Base-by-base conservation (phyloP, 2,113 vertebrate genomes). In the Pipa parva region DNA sequence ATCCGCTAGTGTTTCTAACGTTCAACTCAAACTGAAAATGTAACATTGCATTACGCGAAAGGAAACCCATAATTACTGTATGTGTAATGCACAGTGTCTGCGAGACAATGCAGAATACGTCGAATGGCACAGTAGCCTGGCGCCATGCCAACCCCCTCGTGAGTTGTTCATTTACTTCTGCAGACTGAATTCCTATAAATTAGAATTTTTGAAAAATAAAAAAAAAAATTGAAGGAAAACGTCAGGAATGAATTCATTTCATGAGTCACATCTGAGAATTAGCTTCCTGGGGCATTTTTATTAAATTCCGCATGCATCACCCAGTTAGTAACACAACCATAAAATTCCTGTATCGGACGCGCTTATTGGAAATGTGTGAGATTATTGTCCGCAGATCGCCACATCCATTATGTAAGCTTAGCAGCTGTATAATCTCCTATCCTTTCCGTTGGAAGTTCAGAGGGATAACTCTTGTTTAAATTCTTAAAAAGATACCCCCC, bases 251-350 rank as follows among this genome's bases (percentile, higher is more conserved):
- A 22, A 54, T 63, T 39, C 49, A 37, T 54, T 55, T 64, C 42
- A 56, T 46, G 26, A 65, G 21, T 36, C 37, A 65, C 36, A 64
- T 64, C 50, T 63, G 9, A 55, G 51, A 17, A 52, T 11, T 24
- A 8, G 48, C 24, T 26, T 49, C 27, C 28, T 22, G 26, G 29
- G 29, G 18, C 18, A 27, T 36, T 12, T 54, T 64, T 64, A 63
- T 64, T 55, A 55, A 64, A 64, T 64, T 55, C 63, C 50, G 20
- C 22, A 45, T 54, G 50, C 21, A 50, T 55, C 63, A 64, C 27
- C 31, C 33, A n/a, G 24, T 64, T 55, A 42, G 51, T 55, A 39
- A 42, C 20, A 25, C 20, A 25, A 36, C 46, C 18, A 27, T 20
- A 64, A 64, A 52, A 64, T 46, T 37, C 28, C 31, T 48, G 52